A percentile compares a stretch with the other conserved stretches of the same genome.
These are phyloP conservation scores for Netelia fuscicornis DNA, from an alignment of 2,888 invertebrate species.

Conservation along the genomic window DNA sequence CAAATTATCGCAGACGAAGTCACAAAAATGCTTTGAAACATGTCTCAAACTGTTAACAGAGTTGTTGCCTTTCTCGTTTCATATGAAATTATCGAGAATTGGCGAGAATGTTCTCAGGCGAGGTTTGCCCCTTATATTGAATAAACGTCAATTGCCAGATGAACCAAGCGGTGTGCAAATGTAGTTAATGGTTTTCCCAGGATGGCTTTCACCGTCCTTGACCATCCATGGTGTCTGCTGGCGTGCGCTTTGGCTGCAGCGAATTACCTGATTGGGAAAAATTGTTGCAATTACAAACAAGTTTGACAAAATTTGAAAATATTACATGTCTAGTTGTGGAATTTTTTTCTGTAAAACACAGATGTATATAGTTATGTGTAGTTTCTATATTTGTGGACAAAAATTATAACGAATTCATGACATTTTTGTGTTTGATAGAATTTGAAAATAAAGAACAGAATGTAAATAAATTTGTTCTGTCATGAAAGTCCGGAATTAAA, in stretches of 20 bases:
- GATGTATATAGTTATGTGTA: too few relatives aligned
- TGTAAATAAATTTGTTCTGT: too few relatives aligned
- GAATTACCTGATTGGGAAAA: conserved; percentile 78
- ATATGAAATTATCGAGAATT: conserved; percentile 41
- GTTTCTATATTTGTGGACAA: too few relatives aligned
- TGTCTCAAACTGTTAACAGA: background rate
- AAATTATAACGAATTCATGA: too few relatives aligned
- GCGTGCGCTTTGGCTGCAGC: conserved; percentile 84
- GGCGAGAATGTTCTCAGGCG: conserved; percentile 40
- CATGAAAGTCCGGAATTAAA: too few relatives aligned
- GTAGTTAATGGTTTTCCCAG: conserved; percentile 62
- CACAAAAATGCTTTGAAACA: conserved; percentile 5
- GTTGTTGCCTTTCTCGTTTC: background rate
- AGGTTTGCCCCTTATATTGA: conserved; percentile 37
- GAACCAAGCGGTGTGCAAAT: conserved; percentile 27
- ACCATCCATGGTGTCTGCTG: conserved; percentile 77
- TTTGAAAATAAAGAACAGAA: too few relatives aligned
- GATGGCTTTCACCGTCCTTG: conserved; percentile 69
- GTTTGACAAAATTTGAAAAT: background rate
- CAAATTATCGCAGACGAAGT: background rate
- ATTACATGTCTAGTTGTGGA: background rate
- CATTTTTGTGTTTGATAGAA: too few relatives aligned
- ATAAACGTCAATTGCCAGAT: conserved; percentile 49
- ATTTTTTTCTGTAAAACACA: background rate
- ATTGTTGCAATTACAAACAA: conserved; percentile 16